Base-by-base conservation (phyloP, 2,797 vertebrate genomes). In the Poecile montanus region DNA sequence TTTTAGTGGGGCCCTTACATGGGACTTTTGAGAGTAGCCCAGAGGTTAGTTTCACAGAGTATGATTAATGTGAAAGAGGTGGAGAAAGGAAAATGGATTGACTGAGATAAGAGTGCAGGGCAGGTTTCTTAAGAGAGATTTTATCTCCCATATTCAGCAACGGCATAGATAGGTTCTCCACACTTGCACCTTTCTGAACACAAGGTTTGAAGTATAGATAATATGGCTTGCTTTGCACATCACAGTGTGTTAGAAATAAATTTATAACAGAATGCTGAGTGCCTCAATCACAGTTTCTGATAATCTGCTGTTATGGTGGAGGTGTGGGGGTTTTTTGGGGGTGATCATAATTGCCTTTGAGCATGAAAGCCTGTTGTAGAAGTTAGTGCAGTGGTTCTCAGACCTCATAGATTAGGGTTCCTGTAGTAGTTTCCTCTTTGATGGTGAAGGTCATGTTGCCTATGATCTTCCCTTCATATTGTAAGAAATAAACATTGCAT, bases 291-390 rank as follows among this genome's bases (percentile, higher is more conserved):
- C 10, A 63, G 58, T 34, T 87, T 89, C 42, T 75, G 26, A 34
- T 75, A 21, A 40, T 79, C 57, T 85, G 53, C 36, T 51, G 38
- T 57, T 83, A 17, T 0, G 0, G 6, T 0, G 6, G n/a, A 32
- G 34, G 29, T 77, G 3, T 53, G 58, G 40, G 21, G 17, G 0
- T 58, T 61, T 11, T 4, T 5, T 4, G 3, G 12, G 4, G 7
- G 10, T 27, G 42, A 60, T 79, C 26, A n/a, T 8, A 51, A 54
- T 21, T 63, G 45, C 54, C 62, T 82, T 78, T 51, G 66, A 81
- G 23, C 54, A 47, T 50, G 22, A 65, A 82, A 85, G 29, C 19
- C 19, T 68, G 21, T 61, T 88, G 23, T 61, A 58, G 61, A 78
- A 80, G 12, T 60, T 62, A 60, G n/a, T 56, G 44, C 30, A 44